Evolutionary conservation across 2,797 vertebrate species (phyloP).

Genomic region (Varecia variegata): DNA sequence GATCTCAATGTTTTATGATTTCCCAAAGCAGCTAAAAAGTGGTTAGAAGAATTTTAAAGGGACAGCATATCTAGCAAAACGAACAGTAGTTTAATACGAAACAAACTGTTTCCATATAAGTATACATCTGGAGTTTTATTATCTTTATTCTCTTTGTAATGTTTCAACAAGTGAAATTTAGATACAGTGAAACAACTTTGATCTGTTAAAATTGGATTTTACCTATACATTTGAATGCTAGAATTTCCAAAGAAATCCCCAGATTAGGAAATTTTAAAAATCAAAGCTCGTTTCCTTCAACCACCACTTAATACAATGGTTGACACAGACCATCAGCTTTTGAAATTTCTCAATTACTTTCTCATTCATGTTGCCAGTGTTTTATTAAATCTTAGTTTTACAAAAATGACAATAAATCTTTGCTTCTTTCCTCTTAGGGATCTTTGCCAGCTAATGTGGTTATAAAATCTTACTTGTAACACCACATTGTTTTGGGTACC

Average conservation of each 20-base stretch:
- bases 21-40: not conserved
- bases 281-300: not conserved
- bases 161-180: not conserved
- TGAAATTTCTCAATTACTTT: conserved; percentile 10
- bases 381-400: conserved; percentile 8
- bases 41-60: not conserved
- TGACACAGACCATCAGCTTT: not conserved
- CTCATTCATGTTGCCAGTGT: not conserved
- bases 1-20: not conserved
- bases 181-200: not conserved
- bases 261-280: not conserved
- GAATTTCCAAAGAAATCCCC: conserved; percentile 4
- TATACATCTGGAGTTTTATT: not conserved
- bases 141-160: not conserved
- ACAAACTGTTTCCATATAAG: not conserved
- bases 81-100: not conserved
- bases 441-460: not conserved
- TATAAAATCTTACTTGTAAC: not conserved
- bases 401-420: not conserved
- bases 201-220: not conserved
- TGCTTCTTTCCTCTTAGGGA: not conserved
- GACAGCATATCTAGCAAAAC: not conserved
- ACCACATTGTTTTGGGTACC: not conserved
- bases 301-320: not conserved
- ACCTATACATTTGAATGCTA: not conserved